phyloP scores from a whole-genome alignment of 2,113 vertebrate genomes.

The Gopherus evgoodei region DNA sequence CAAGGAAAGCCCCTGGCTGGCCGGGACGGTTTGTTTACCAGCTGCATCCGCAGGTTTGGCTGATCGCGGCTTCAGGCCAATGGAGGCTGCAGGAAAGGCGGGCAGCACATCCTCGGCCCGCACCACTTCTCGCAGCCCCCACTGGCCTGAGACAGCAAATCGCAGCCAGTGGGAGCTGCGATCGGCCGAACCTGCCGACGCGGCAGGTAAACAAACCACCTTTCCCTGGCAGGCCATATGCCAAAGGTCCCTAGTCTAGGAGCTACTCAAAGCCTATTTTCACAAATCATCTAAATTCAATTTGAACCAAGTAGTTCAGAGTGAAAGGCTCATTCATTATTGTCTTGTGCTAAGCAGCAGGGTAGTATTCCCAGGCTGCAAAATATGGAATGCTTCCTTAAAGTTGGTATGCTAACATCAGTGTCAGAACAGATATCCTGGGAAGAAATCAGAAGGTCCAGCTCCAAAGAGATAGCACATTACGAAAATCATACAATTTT shows the following conservation, averaged over 20 bases:
- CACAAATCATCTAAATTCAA: background rate
- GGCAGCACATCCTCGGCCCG: too few species aligned
- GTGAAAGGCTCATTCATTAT: background rate
- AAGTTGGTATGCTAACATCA: background rate
- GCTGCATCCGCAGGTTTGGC: too few species aligned
- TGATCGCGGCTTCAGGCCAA: too few species aligned
- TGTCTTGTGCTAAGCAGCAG: background rate
- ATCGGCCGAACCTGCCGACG: too few species aligned
- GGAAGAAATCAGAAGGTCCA: background rate
- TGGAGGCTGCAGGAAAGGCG: too few species aligned
- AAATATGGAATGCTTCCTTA: background rate
- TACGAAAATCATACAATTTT: fast-evolving
- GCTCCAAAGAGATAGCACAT: background rate
- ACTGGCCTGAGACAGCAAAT: too few species aligned
- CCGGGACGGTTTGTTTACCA: too few species aligned
- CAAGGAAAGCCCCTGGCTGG: too few species aligned
- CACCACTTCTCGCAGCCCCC: too few species aligned
- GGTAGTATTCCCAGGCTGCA: background rate
- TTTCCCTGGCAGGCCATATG: too few species aligned
- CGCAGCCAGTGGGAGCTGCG: too few species aligned
- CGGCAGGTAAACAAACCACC: too few species aligned
- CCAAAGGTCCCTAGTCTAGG: background rate
- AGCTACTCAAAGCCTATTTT: background rate
- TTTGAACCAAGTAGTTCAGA: conserved; percentile 1
- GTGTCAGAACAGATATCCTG: background rate